These are phyloP conservation scores for Cremastobaeus sp. DNA, from an alignment of 2,888 invertebrate species.

Conservation along the genomic window DNA sequence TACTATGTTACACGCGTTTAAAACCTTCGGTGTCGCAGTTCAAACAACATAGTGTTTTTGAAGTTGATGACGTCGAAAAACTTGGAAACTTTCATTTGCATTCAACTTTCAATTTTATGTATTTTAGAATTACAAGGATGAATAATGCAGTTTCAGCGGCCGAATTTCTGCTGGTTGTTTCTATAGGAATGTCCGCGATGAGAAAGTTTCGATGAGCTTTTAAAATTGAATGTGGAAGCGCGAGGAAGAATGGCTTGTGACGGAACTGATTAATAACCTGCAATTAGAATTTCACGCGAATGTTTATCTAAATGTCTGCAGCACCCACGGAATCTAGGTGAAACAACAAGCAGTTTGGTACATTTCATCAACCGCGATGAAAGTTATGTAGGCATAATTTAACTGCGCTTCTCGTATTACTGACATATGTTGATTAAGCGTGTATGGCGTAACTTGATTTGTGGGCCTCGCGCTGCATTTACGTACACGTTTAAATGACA, in stretches of 20 bases:
- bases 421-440: slow-evolving; percentile 53
- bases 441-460: slow-evolving; percentile 56
- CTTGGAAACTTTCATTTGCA: slow-evolving; percentile 24
- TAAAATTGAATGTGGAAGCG: too few species aligned
- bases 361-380: slow-evolving; percentile 9
- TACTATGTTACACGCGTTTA: too few species aligned
- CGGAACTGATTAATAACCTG: background rate
- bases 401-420: slow-evolving; percentile 33
- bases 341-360: slow-evolving; percentile 18
- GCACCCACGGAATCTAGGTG: too few species aligned
- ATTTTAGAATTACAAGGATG: slow-evolving; percentile 25
- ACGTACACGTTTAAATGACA: slow-evolving; percentile 52
- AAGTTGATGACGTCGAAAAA: slow-evolving; percentile 27
- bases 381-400: slow-evolving; percentile 41
- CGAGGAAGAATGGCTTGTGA: too few species aligned
- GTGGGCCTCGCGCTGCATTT: slow-evolving; percentile 44
- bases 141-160: slow-evolving; percentile 27
- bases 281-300: too few species aligned
- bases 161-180: too few species aligned
- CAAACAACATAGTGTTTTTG: slow-evolving; percentile 29
- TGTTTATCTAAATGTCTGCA: background rate
- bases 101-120: slow-evolving; percentile 39
- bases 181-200: too few species aligned
- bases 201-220: too few species aligned
- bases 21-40: too few species aligned